Base-by-base conservation (phyloP, 2,797 vertebrate genomes). In the Amniataba percoides region DNA sequence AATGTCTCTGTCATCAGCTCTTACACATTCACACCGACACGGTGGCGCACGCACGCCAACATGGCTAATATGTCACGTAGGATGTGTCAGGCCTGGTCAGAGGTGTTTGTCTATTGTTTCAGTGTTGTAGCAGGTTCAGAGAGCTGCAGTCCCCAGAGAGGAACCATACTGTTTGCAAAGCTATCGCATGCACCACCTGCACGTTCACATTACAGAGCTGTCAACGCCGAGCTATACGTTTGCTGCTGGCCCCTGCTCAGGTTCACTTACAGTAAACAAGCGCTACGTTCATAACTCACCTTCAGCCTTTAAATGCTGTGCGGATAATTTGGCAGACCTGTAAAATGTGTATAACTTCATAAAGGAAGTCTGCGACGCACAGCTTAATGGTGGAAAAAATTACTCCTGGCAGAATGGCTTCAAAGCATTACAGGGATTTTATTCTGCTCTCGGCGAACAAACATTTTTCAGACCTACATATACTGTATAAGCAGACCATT, bases 1-100 rank as follows among this genome's bases (percentile, higher is more conserved):
- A 51, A 39, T 51, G 87, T 83, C 82, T 76, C 74, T 57, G 83
- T 89, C 86, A 67, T 79, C 85, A 73, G 66, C 79, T 72, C 78
- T 67, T 62, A 66, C 67, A 85, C 72, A 63, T 60, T 58, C 57
- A 62, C 80, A 77, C 21, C 4, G 34, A 77, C 71, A 43, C 19
- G 7, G 46, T 19, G 1, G 16, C 5, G 52, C 74, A 61, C 61
- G 19, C 82, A 76, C 36, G 13, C 25, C 64, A 21, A 51, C 71
- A 25, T 39, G 36, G 31, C 68, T 81, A 51, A 79, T 88, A 67
- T 58, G 84, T 87, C 88, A 83, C 69, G 58, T 80, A 84, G 70
- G 68, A 69, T 49, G 81, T 71, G 78, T 86, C 52, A n/a, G 78
- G 60, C 27, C 71, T 64, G 78, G 59, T 72, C 19, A 1, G 42